Conservation (phyloP, 1,140 invertebrate species). For the Zelostemma sp. region DNA sequence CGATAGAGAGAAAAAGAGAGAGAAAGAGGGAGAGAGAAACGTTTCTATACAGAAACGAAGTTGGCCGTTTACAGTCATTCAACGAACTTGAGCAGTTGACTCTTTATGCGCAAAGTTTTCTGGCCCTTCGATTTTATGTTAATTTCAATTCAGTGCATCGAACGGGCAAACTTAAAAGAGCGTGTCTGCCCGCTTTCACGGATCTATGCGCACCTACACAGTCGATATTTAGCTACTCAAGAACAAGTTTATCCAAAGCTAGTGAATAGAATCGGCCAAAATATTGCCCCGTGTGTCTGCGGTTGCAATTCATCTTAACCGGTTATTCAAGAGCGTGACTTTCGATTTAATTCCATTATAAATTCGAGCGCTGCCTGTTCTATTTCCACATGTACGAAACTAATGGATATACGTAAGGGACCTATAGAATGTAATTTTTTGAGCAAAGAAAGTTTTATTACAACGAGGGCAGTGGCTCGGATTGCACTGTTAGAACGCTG, state of each 20-base stretch:
- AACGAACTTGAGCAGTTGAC: conserved; percentile 67
- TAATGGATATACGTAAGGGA: conserved; percentile 23
- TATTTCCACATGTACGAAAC: conserved; percentile 15
- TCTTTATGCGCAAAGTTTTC: conserved; percentile 68
- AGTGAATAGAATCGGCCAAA: conserved; percentile 60
- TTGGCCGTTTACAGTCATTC: conserved; percentile 63
- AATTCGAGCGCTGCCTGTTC: conserved; percentile 7
- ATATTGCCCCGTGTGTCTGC: conserved; percentile 53
- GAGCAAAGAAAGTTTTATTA: too few species aligned
- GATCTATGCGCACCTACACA: conserved; percentile 46
- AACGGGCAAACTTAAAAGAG: conserved; percentile 57
- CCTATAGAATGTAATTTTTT: too few species aligned
- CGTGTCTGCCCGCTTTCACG: conserved; percentile 49
- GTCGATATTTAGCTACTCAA: conserved; percentile 35
- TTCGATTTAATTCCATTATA: conserved; percentile 58
- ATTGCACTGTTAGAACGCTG: neutral
- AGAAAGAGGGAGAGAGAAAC: conserved; percentile 10
- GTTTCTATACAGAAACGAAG: conserved; percentile 59
- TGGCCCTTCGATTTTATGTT: conserved; percentile 69
- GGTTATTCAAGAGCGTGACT: conserved; percentile 57
- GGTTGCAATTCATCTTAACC: conserved; percentile 61
- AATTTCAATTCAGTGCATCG: conserved; percentile 68
- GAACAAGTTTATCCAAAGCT: conserved; percentile 60
- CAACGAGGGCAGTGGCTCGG: too few species aligned
- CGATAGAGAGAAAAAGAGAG: conserved; percentile 10